Evolutionary conservation across 2,888 invertebrate genomes (phyloP).

Genomic region (Parelbella ahira): DNA sequence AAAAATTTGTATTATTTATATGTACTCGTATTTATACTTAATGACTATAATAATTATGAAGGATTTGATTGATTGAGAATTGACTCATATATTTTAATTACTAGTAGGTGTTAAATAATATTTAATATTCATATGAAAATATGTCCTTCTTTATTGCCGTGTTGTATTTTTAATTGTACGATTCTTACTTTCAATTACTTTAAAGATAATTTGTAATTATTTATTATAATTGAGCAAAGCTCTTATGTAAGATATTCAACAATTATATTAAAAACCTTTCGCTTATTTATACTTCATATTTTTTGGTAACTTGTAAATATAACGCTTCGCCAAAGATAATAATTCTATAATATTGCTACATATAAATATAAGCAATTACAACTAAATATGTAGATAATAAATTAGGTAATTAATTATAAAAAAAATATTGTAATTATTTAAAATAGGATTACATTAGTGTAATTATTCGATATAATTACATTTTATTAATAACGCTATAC

Average conservation of each 20-base stretch:
- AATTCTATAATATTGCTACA: conserved; percentile 48
- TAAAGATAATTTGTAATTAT: conserved; percentile 18
- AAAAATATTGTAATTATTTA: conserved; percentile 26
- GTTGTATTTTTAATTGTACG: conserved; percentile 31
- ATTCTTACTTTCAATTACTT: conserved; percentile 25
- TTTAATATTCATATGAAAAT: not conserved
- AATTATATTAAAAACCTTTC: conserved; percentile 9
- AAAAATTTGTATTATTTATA: conserved; percentile 16
- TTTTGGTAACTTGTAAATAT: conserved; percentile 54
- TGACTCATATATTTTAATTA: conserved; percentile 24
- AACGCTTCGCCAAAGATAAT: conserved; percentile 64
- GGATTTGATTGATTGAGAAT: conserved; percentile 39
- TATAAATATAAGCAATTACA: conserved; percentile 45
- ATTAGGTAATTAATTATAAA: conserved; percentile 19
- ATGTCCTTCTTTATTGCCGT: not conserved
- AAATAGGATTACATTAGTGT: conserved; percentile 24
- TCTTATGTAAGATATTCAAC: conserved; percentile 14
- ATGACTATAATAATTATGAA: conserved; percentile 27
- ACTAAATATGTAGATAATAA: conserved; percentile 34
- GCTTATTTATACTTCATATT: conserved; percentile 9
- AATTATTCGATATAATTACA: too few species aligned
- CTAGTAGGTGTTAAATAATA: conserved; percentile 26
- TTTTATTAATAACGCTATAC: conserved; percentile 35
- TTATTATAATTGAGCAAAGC: conserved; percentile 16
- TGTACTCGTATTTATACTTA: conserved; percentile 22